These are phyloP conservation scores for Ochotona curzoniae DNA, from an alignment of 2,113 vertebrate genomes.

Conservation along the genomic window DNA sequence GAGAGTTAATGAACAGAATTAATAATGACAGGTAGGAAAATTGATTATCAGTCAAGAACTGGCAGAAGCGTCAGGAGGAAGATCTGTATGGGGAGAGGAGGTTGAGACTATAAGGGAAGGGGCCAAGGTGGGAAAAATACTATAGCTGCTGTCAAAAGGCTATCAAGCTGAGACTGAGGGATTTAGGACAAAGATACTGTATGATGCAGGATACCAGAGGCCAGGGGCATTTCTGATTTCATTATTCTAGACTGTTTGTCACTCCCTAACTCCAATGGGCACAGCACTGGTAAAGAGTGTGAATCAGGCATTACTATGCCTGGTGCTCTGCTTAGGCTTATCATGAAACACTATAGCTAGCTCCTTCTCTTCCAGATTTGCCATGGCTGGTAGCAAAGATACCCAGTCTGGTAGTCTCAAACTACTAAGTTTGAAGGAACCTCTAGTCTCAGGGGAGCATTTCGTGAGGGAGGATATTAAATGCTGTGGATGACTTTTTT, in stretches of 20 bases:
- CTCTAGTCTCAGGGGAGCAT: background rate
- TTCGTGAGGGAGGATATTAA: background rate
- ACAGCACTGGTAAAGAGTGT: background rate
- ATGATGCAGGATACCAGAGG: background rate
- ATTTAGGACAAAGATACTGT: background rate
- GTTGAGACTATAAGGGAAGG: background rate
- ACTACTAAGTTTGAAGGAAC: background rate
- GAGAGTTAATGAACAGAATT: conserved; percentile 75
- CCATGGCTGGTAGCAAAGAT: background rate
- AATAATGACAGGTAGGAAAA: conserved; percentile 73
- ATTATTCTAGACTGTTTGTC: conserved; percentile 47
- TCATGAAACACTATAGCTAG: background rate
- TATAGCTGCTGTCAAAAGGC: background rate
- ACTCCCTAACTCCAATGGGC: conserved; percentile 17
- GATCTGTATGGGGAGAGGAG: background rate
- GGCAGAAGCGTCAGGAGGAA: background rate
- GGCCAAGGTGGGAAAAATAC: background rate
- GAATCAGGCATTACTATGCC: background rate
- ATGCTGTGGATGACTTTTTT: background rate
- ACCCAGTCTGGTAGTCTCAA: background rate
- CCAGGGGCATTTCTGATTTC: background rate
- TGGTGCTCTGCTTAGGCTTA: background rate
- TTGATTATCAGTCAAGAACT: conserved; percentile 71
- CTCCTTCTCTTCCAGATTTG: background rate
- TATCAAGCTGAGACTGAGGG: background rate